Evolutionary conservation across 1,140 invertebrate genomes (phyloP).

Genomic region (Heliconius eleuchia): DNA sequence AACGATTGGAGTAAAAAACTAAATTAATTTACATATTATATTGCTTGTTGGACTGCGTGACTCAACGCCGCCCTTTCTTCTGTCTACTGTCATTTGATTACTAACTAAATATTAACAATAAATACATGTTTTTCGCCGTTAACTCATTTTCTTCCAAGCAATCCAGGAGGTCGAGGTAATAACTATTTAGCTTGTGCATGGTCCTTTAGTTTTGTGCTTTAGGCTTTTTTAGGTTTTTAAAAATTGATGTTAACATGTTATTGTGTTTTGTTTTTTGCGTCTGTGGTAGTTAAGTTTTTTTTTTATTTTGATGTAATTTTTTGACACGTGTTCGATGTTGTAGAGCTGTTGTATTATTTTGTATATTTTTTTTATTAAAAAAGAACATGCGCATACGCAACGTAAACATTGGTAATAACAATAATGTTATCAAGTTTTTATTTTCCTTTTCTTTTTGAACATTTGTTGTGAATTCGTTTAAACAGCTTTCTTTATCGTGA

Average conservation of each 20-base stretch:
- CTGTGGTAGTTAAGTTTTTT: background rate
- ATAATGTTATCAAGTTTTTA: background rate
- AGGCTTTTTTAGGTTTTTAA: background rate
- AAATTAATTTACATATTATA: background rate
- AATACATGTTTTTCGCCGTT: background rate
- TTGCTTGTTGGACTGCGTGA: background rate
- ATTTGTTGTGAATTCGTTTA: background rate
- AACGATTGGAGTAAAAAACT: background rate
- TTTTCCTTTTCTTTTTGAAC: slow-evolving; percentile 1
- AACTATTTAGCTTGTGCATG: slow-evolving; percentile 25
- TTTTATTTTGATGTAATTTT: background rate
- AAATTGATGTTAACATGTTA: background rate
- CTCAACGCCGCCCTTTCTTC: background rate
- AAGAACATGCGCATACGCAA: background rate
- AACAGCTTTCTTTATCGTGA: background rate
- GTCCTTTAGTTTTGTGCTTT: slow-evolving; percentile 18
- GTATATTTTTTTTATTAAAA: too few species aligned
- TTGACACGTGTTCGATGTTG: background rate
- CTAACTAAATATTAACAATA: background rate
- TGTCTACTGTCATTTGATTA: background rate
- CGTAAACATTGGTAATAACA: background rate
- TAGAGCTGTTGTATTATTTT: background rate
- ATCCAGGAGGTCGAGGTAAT: slow-evolving; percentile 26
- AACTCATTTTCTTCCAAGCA: slow-evolving; percentile 23
- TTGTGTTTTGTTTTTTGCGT: background rate